Conservation (phyloP, 2,113 vertebrate genomes). For the Rhombomys opimus region DNA sequence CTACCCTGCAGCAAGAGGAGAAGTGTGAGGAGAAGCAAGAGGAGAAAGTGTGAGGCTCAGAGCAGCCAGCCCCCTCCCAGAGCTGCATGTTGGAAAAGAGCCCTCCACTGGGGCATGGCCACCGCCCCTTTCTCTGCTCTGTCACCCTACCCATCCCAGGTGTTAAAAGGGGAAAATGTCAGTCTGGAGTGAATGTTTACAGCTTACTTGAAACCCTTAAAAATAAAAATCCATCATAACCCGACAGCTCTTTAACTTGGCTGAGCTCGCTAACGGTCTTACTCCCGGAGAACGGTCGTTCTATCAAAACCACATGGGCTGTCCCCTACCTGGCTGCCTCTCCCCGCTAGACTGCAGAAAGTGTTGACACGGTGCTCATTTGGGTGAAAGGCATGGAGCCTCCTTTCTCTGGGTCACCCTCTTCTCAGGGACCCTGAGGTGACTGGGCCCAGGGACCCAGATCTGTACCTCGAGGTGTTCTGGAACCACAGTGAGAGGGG, state of each 20-base stretch:
- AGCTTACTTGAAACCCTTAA: slow-evolving; percentile 86
- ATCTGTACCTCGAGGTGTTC: neutral
- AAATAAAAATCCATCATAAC: slow-evolving; percentile 87
- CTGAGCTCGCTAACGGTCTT: slow-evolving; percentile 80
- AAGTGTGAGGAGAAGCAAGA: neutral
- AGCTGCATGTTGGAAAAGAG: neutral
- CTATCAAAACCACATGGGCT: slow-evolving; percentile 88
- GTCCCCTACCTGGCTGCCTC: slow-evolving; percentile 71
- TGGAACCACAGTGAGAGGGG: accelerated
- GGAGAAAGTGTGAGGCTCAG: neutral
- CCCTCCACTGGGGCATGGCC: neutral
- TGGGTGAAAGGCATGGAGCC: neutral
- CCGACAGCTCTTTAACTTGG: slow-evolving; percentile 83
- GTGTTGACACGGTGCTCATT: slow-evolving; percentile 37
- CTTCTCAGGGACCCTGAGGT: neutral
- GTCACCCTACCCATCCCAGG: slow-evolving; percentile 54
- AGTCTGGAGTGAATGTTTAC: slow-evolving; percentile 85
- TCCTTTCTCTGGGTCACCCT: slow-evolving; percentile 21
- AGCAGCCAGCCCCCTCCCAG: neutral
- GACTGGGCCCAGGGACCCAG: neutral
- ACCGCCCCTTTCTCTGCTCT: neutral
- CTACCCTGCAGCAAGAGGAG: neutral
- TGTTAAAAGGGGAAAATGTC: slow-evolving; percentile 83
- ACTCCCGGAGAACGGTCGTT: slow-evolving; percentile 73
- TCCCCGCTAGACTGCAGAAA: slow-evolving; percentile 45